Percentiles rank a stretch among this genome's conserved stretches.
Evolutionary conservation across 2,888 invertebrate genomes (phyloP).

Genomic region (Synanthedon myopaeformis): DNA sequence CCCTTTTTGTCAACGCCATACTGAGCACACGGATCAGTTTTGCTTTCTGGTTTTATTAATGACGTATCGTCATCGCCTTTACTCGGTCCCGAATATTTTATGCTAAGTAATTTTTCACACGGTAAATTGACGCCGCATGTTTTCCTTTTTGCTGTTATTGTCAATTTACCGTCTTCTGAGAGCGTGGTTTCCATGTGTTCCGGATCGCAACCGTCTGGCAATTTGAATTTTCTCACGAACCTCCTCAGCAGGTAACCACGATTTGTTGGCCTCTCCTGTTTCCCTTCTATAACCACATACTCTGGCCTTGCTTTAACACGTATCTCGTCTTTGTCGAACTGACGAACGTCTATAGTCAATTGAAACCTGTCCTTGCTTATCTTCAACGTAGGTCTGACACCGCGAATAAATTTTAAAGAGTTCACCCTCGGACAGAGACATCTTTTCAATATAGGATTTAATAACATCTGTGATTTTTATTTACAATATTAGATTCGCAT

Average conservation of each 20-base stretch:
- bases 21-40: background rate
- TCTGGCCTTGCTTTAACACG: constrained; percentile 42
- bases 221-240: constrained; percentile 42
- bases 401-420: constrained; percentile 21
- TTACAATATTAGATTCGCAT: too few species aligned
- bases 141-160: constrained; percentile 34
- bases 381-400: constrained; percentile 31
- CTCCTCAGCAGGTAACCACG: constrained; percentile 32
- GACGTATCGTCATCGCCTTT: background rate
- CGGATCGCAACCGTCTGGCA: constrained; percentile 42
- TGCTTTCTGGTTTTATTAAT: background rate
- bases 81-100: constrained; percentile 10
- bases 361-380: constrained; percentile 41
- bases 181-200: constrained; percentile 28
- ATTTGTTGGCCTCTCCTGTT: constrained; percentile 40
- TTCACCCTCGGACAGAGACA: constrained; percentile 15
- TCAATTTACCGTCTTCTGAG: constrained; percentile 37
- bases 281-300: constrained; percentile 49
- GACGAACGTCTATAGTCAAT: constrained; percentile 37
- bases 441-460: constrained; percentile 12
- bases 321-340: constrained; percentile 42
- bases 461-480: constrained; percentile 12
- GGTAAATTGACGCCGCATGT: constrained; percentile 21
- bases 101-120: constrained; percentile 28
- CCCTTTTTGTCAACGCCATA: background rate